Evolutionary conservation across 2,113 vertebrate species (phyloP), one percentile per base, ranked within the genome.

Genomic region (Macrotis lagotis): DNA sequence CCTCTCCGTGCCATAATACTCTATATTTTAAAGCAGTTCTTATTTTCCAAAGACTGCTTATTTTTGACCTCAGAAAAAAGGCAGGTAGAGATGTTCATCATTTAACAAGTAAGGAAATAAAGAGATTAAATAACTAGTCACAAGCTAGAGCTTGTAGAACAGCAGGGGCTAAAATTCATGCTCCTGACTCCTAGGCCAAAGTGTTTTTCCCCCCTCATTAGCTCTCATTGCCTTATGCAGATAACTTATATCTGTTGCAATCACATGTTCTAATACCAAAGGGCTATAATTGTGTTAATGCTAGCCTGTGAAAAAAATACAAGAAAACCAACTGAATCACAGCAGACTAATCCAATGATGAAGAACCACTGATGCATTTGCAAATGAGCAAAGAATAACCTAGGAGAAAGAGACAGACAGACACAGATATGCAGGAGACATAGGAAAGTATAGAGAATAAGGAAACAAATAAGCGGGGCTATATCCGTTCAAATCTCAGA

Each of bases 381-480:
- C 88, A 83, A 90, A 51, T 37, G 37, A 95, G 83, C 51, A 50
- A 37, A 94, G 90, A 93, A 92, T 22, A 74, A 66, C 31, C 48
- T 90, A 51, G 55, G 12, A 91, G 47, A 90, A 47, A 95, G 11
- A 53, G 51, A 91, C 37, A 0, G 1, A 47, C 92, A 91, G n/a
- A 59, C 92, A 48, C 52, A 83, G 59, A 88, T 52, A 94, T 52
- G 50, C 37, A 94, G 74, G 88, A 25, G 47, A 91, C 31, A 31
- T 88, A 94, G 90, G 22, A 48, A 28, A 37, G 28, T 53, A 9
- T 4, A 52, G 51, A 37, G 90, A n/a, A 0, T 92, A 52, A 92
- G 93, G 5, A n/a, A 74, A 44, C 7, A 93, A 52, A 22, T 22
- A n/a, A 66, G 44, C 31, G 47, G 25, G 51, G 48, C 16, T 93